Conservation (phyloP, 2,113 vertebrate species). For the Eulacestoma nigropectus region DNA sequence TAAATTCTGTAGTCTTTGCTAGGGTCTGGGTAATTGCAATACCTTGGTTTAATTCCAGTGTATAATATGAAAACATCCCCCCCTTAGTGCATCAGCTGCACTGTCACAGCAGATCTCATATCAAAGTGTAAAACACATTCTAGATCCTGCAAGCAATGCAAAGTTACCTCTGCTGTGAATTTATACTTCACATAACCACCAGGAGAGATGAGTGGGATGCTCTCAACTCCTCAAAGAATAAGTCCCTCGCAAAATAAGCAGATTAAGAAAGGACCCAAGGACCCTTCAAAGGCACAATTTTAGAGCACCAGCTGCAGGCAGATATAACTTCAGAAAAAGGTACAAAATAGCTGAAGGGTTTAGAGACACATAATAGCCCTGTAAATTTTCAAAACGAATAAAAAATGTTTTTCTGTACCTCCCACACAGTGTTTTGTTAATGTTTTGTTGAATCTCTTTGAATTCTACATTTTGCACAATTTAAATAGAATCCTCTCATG, state of each 20-base stretch:
- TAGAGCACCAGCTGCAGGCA: not conserved
- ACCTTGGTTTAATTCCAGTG: not conserved
- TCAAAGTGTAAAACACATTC: not conserved
- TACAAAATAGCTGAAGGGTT: not conserved
- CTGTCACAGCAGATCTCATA: not conserved
- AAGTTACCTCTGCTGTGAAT: not conserved
- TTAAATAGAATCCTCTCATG: not conserved
- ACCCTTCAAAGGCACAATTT: not conserved
- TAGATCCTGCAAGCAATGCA: not conserved
- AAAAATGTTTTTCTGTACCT: not conserved
- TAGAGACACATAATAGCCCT: not conserved
- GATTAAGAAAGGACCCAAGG: not conserved
- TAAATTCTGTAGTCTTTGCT: not conserved
- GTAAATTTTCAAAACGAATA: not conserved
- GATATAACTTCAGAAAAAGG: not conserved
- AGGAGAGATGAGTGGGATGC: not conserved
- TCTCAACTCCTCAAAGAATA: not conserved
- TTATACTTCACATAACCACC: not conserved
- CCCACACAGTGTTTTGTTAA: conserved; percentile 16
- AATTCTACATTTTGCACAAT: not conserved
- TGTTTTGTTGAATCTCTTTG: not conserved
- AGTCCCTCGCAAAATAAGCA: not conserved
- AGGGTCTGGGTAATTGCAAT: not conserved
- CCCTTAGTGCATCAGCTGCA: not conserved
- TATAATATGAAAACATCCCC: not conserved